Conservation (phyloP, 2,888 invertebrate genomes). For the Parascotia fuliginaria region DNA sequence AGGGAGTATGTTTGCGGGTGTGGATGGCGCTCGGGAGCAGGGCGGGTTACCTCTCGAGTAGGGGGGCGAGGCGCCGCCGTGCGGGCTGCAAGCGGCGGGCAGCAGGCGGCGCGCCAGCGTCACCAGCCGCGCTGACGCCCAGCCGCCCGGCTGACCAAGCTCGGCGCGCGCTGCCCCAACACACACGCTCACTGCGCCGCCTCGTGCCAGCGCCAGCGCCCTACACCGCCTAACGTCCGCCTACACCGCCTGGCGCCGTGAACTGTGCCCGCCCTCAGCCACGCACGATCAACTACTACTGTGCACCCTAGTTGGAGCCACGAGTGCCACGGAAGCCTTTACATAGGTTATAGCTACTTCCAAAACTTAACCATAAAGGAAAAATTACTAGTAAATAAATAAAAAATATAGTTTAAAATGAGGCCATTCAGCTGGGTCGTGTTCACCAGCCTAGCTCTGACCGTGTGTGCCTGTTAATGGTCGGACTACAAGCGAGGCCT, state of each 20-base stretch:
- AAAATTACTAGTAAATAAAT: conserved; percentile 34
- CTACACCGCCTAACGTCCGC: conserved; percentile 40
- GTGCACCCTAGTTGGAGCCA: conserved; percentile 1
- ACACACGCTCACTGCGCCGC: conserved; percentile 70
- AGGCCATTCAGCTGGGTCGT: neutral
- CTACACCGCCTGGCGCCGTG: conserved; percentile 17
- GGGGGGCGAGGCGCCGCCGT: conserved; percentile 89
- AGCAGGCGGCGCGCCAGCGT: conserved; percentile 86
- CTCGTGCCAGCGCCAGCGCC: conserved; percentile 61
- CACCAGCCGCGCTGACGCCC: conserved; percentile 80
- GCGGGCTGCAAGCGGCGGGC: conserved; percentile 90
- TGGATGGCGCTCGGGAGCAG: conserved; percentile 31
- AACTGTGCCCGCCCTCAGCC: conserved; percentile 21
- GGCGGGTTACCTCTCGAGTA: conserved; percentile 88
- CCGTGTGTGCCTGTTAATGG: conserved; percentile 42
- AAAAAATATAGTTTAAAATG: conserved; percentile 5
- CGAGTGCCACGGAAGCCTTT: conserved; percentile 32
- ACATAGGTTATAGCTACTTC: conserved; percentile 31
- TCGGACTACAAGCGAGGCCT: conserved; percentile 54
- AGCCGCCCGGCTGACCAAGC: conserved; percentile 61
- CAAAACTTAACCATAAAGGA: conserved; percentile 32
- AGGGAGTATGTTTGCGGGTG: conserved; percentile 20
- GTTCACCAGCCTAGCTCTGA: conserved; percentile 34
- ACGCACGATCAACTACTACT: conserved; percentile 37
- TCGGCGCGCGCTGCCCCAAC: conserved; percentile 78